Base-by-base conservation (phyloP, 64 coral and sea anemone genomes). In the Cladopsammia gracilis region DNA sequence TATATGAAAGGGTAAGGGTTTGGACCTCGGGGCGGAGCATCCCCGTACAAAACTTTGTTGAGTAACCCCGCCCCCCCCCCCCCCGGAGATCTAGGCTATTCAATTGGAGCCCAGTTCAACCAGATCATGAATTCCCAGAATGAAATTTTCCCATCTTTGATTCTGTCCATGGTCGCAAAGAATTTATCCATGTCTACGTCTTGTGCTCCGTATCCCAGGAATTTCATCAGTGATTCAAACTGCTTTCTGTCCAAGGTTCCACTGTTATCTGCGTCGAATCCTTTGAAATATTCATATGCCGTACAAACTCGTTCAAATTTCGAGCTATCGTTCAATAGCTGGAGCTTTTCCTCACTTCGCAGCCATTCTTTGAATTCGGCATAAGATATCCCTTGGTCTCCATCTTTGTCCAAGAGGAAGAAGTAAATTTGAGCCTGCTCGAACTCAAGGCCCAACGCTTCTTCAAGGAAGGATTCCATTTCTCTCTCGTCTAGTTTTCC, bases 81-180 rank as follows among this genome's bases (percentile, higher is more conserved):
- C n/a, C n/a, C n/a, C n/a, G n/a, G n/a, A n/a, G n/a, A n/a, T n/a
- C n/a, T 56, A 7, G 1, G 25, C 16, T 83, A 46, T 25, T 65
- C 61, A 83, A 83, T 67, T 22, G 89, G 78, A 47, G 80, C 70
- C 89, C 89, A 91, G 80, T 91, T 83, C 42, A 91, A 42, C 89
- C 89, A 91, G 7, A 71, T 79, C 53, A 91, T 71, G 64, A 91
- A 91, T 71, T 91, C 89, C 89, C 64, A 83, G 59, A 91, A 91
- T 3, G 89, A 91, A 22, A 91, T 82, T 25, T 82, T 79, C 11
- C 89, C 89, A 83, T 83, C 68, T 16, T 71, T 81, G n/a, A 82
- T 64, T 23, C 58, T 71, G 67, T 91, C 77, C 89, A 91, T 91
- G 1, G 15, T 62, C n/a, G 67, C 42, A 25, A 91, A 91, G 8